These are phyloP conservation scores for Pseudonaja textilis DNA, from an alignment of 2,113 vertebrate genomes.

Conservation along the genomic window DNA sequence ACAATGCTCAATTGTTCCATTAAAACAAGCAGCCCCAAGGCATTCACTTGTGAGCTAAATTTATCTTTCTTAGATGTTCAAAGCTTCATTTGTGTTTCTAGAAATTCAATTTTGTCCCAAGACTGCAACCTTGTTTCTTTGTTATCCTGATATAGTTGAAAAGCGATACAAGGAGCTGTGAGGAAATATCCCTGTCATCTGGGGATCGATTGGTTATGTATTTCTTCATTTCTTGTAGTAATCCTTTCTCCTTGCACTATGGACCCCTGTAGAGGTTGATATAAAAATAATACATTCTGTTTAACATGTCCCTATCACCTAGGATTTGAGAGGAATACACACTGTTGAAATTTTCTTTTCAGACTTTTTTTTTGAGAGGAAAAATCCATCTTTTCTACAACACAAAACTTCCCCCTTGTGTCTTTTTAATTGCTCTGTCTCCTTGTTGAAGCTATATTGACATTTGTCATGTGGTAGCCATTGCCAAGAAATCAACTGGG, in stretches of 20 bases:
- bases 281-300: conserved; percentile 1
- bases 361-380: background rate
- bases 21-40: conserved; percentile 19
- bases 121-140: conserved; percentile 6
- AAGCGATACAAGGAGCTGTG: background rate
- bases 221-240: conserved; percentile 7
- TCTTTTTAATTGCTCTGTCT: background rate
- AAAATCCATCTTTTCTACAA: background rate
- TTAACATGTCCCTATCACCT: background rate
- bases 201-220: background rate
- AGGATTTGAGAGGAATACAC: background rate
- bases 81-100: background rate
- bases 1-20: background rate
- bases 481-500: background rate
- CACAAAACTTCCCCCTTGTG: background rate
- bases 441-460: background rate
- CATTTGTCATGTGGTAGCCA: background rate
- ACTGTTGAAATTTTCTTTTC: background rate
- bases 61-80: conserved; percentile 26
- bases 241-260: background rate
- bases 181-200: background rate
- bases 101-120: conserved; percentile 23
- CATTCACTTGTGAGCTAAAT: background rate
- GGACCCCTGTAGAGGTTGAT: background rate
- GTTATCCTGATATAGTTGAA: conserved; percentile 24